These are phyloP conservation scores for Eulemur rubriventer DNA, from an alignment of 2,797 vertebrate genomes.

Conservation along the genomic window DNA sequence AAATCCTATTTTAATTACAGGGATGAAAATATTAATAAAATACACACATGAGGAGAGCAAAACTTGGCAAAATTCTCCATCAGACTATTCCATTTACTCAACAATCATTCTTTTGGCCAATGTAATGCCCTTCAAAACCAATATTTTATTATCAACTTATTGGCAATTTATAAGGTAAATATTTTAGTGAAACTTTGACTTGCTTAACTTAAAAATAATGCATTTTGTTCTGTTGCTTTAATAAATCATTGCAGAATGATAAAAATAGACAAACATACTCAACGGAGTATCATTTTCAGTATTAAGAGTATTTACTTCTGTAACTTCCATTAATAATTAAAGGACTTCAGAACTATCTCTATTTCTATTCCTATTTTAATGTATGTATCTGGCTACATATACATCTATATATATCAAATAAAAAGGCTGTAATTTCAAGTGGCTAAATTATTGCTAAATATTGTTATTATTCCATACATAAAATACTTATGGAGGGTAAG, in stretches of 20 bases:
- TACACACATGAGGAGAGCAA: neutral
- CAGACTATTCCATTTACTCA: neutral
- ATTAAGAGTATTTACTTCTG: neutral
- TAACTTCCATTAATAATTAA: neutral
- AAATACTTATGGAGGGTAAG: neutral
- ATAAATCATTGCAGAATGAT: neutral
- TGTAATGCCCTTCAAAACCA: neutral
- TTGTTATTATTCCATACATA: neutral
- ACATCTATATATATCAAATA: neutral
- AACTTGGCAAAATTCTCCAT: neutral
- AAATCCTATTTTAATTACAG: neutral
- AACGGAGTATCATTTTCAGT: neutral
- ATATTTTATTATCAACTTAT: neutral
- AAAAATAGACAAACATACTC: neutral
- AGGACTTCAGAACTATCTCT: neutral
- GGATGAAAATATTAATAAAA: neutral
- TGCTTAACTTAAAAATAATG: neutral
- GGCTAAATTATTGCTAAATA: neutral
- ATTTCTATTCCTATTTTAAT: neutral
- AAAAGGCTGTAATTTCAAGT: neutral
- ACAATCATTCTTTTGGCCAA: neutral
- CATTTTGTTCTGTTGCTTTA: neutral
- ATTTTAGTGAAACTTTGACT: constrained; percentile 14
- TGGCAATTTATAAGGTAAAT: neutral
- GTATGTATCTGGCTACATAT: neutral